A percentile compares a stretch with the other conserved stretches of the same genome.
These are phyloP conservation scores for Platycnemis pennipes DNA, from an alignment of 2,888 invertebrate species.

Conservation along the genomic window DNA sequence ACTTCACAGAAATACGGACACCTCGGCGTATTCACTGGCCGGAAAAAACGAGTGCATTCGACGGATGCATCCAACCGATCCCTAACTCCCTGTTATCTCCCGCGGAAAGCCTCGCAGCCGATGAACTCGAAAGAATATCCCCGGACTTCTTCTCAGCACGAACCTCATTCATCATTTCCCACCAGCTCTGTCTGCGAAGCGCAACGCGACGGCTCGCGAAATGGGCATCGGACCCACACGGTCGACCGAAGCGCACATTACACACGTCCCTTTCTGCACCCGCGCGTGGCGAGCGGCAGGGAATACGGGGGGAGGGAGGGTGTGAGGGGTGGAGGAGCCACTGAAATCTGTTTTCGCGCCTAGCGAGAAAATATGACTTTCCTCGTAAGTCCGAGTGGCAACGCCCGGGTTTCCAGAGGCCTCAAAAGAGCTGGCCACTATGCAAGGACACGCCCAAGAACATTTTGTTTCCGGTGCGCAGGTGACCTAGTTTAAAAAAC, in stretches of 20 bases:
- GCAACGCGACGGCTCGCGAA: neutral
- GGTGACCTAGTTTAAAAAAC: neutral
- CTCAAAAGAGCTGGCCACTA: neutral
- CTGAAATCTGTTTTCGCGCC: neutral
- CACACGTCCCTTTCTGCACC: neutral
- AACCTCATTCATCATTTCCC: neutral
- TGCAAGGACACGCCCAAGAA: neutral
- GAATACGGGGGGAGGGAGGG: neutral
- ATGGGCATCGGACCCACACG: neutral
- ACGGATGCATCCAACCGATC: neutral
- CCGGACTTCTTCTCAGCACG: neutral
- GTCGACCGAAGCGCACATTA: neutral
- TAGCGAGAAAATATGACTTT: neutral
- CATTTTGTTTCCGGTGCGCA: neutral
- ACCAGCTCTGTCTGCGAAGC: neutral
- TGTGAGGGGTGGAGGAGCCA: neutral
- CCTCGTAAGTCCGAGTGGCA: too few relatives aligned
- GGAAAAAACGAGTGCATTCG: neutral
- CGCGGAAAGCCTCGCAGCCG: neutral
- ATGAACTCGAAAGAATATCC: neutral
- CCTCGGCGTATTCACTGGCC: neutral
- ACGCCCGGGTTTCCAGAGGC: neutral
- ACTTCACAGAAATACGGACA: neutral
- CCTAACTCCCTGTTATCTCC: neutral
- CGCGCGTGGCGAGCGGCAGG: neutral